Conservation (phyloP, 2,888 invertebrate genomes). For the Psylliodes chrysocephalus region DNA sequence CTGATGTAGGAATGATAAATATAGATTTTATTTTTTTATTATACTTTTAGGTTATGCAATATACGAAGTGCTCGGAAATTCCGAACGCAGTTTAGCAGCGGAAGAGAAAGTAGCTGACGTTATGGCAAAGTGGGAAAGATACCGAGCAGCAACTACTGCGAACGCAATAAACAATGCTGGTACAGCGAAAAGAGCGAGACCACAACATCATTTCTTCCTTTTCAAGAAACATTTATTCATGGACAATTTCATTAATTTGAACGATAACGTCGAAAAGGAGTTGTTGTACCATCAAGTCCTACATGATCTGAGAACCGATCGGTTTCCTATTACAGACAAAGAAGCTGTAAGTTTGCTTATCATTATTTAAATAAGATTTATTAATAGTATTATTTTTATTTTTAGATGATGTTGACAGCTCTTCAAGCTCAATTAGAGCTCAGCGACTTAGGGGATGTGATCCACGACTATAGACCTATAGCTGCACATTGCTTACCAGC, state of each 20-base stretch:
- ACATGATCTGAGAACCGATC: constrained; percentile 88
- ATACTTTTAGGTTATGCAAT: constrained; percentile 83
- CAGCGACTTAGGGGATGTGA: constrained; percentile 80
- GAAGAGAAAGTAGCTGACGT: constrained; percentile 94
- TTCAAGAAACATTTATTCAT: constrained; percentile 87
- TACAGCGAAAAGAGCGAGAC: constrained; percentile 60
- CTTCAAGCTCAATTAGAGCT: constrained; percentile 92
- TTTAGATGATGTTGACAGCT: constrained; percentile 90
- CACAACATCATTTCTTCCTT: constrained; percentile 75
- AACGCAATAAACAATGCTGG: constrained; percentile 57
- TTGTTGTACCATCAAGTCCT: constrained; percentile 92
- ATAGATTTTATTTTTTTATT: too few relatives aligned
- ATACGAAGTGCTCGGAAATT: constrained; percentile 89
- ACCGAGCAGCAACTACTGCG: constrained; percentile 74
- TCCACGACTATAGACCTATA: constrained; percentile 73
- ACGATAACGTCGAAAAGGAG: constrained; percentile 92
- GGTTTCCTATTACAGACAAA: constrained; percentile 92
- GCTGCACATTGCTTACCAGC: constrained; percentile 86
- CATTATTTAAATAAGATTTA: not conserved
- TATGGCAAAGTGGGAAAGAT: constrained; percentile 95
- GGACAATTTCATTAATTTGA: constrained; percentile 80
- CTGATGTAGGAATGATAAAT: too few relatives aligned
- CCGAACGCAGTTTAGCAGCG: constrained; percentile 84
- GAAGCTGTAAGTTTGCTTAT: constrained; percentile 94
- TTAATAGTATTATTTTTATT: not conserved